Base-by-base conservation (phyloP, 2,888 invertebrate genomes). In the Pseudoips prasinana region DNA sequence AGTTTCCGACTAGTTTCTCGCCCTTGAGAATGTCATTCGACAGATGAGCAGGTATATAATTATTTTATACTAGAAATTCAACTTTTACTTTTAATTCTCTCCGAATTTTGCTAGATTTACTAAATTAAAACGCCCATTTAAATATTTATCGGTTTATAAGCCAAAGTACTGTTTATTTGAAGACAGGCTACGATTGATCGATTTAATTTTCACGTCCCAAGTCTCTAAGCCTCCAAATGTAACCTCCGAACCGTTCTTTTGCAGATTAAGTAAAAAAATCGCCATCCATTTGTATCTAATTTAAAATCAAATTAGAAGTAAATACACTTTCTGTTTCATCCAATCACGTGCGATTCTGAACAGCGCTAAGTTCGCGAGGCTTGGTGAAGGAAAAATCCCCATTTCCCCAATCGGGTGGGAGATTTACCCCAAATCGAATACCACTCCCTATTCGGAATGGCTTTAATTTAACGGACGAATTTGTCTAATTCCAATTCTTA, bases 381-480 rank as follows among this genome's bases (percentile, higher is more conserved):
- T 70, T 63, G 70, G 64, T 67, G 65, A 64, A 66, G 69, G 71
- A 71, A 68, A 68, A 73, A 2, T 65, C 67, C 64, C 74, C 61
- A 69, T 73, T 81, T 76, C 68, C 69, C 71, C 61, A 56, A 62
- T 54, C 63, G 68, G 64, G 61, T 58, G 69, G 71, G 72, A 81
- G 81, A 83, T 85, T 84, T 83, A 72, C 74, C 80, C 79, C 68
- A 82, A 86, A 84, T 86, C 86, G 83, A 86, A 86, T 84, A 75
- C 74, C 69, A 63, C 65, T 72, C 71, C 64, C 64, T 56, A 68
- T 72, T 73, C 71, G 70, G 66, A 82, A 82, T 77, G 69, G 77
- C 79, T 78, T 81, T 86, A 87, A 87, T 87, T 87, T 86, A 85
- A 87, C 84, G 81, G 80, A 75, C 81, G 84, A 86, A 86, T 86